phyloP scores from a whole-genome alignment of 1,140 invertebrate species.

The Drosophila ogumai region DNA sequence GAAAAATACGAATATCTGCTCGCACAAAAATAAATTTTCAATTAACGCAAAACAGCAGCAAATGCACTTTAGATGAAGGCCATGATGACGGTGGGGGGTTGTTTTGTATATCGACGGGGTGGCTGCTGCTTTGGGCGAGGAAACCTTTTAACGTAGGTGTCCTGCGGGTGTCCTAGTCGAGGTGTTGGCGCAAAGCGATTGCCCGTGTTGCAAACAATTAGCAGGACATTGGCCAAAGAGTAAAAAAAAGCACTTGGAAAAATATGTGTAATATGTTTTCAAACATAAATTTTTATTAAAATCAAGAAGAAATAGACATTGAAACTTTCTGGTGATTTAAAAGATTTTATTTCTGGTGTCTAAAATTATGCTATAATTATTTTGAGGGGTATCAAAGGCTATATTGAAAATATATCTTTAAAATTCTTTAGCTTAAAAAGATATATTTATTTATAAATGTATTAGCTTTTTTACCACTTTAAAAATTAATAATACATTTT shows the following conservation, averaged over 20 bases:
- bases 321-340: background rate
- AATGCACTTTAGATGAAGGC: constrained; percentile 54
- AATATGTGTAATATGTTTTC: no score
- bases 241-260: background rate
- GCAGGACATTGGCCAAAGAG: constrained; percentile 52
- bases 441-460: background rate
- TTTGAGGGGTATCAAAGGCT: no score
- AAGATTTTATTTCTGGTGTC: background rate
- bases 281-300: background rate
- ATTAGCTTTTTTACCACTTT: background rate
- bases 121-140: constrained; percentile 15
- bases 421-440: background rate
- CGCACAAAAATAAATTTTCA: constrained; percentile 60
- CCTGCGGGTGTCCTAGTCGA: constrained; percentile 50
- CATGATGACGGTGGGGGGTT: background rate
- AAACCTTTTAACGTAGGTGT: constrained; percentile 70
- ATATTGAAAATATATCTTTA: background rate
- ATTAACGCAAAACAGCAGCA: constrained; percentile 75
- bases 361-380: background rate
- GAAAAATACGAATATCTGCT: constrained; percentile 72
- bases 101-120: constrained; percentile 16
- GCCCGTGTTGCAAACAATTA: constrained; percentile 71
- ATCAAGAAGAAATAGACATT: background rate
- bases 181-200: constrained; percentile 66
- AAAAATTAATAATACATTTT: constrained; percentile 1